Evolutionary conservation across 2,113 vertebrate genomes (phyloP).

Genomic region (Cynopterus brachyotis): DNA sequence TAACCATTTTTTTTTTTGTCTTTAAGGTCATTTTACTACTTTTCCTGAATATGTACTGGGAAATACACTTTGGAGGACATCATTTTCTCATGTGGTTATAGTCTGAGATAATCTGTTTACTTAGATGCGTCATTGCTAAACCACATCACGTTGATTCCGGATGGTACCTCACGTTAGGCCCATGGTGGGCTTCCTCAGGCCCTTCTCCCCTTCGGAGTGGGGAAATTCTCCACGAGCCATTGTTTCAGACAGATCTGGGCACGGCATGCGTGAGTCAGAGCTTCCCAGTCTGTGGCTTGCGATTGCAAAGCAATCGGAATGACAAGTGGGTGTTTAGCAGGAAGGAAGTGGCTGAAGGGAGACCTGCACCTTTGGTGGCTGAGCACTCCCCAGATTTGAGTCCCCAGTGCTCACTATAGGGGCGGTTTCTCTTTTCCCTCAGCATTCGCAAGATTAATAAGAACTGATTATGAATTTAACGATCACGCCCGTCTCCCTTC

Average conservation of each 20-base stretch:
- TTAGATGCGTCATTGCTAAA: not conserved
- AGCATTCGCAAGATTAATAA: slow-evolving; percentile 58
- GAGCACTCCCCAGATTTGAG: not conserved
- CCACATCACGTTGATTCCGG: not conserved
- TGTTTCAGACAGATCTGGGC: not conserved
- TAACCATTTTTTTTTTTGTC: not conserved
- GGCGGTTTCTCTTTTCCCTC: not conserved
- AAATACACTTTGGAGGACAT: not conserved
- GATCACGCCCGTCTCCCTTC: not conserved
- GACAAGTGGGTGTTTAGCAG: not conserved
- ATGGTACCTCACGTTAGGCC: not conserved
- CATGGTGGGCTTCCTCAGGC: not conserved
- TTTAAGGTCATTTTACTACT: not conserved
- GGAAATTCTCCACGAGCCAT: not conserved
- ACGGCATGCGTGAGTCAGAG: not conserved
- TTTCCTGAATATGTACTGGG: not conserved
- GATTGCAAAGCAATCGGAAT: not conserved
- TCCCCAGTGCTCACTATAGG: not conserved
- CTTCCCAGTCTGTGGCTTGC: not conserved
- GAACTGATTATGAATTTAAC: slow-evolving; percentile 49
- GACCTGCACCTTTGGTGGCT: not conserved
- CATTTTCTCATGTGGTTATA: not conserved
- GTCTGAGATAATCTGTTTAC: not conserved
- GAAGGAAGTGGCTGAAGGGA: not conserved
- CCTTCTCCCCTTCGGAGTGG: not conserved